phyloP scores from a whole-genome alignment of 2,797 vertebrate genomes.

The Coranthus polyacanthus region DNA sequence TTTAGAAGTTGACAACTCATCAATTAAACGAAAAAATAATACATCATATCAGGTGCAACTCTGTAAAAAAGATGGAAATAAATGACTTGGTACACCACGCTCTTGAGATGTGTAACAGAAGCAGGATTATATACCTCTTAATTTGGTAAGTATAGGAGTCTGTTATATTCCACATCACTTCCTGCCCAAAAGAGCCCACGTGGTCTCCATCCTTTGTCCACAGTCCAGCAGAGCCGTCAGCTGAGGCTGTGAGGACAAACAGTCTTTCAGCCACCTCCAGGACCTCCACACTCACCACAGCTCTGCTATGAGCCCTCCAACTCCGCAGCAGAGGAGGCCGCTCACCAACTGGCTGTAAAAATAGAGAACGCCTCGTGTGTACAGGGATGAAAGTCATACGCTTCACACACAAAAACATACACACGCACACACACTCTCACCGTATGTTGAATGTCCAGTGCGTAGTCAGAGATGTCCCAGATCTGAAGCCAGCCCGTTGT shows the following conservation, averaged over 20 bases:
- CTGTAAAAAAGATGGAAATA: too few relatives aligned
- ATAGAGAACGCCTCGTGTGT: neutral
- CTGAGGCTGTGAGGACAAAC: constrained; percentile 66
- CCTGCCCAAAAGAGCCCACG: constrained; percentile 74
- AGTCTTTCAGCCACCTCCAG: constrained; percentile 52
- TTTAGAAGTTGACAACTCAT: too few relatives aligned
- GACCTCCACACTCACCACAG: constrained; percentile 61
- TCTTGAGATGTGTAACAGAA: neutral
- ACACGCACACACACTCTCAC: constrained; percentile 39
- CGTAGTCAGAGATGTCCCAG: constrained; percentile 78
- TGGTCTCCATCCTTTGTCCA: constrained; percentile 67
- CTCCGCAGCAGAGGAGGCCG: constrained; percentile 58
- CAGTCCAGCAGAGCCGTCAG: constrained; percentile 64
- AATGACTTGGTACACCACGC: too few relatives aligned
- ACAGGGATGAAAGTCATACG: neutral
- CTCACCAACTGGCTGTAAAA: constrained; percentile 40
- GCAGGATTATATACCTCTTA: constrained; percentile 37
- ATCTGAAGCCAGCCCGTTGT: constrained; percentile 73
- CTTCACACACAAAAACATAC: constrained; percentile 6
- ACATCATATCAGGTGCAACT: too few relatives aligned
- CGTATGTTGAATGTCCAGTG: constrained; percentile 44
- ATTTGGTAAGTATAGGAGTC: constrained; percentile 56
- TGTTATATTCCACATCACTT: constrained; percentile 63
- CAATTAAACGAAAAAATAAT: too few relatives aligned
- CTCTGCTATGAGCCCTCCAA: constrained; percentile 68